Conservation (phyloP, 1,140 invertebrate species). For the Neoseiulus cucumeris region DNA sequence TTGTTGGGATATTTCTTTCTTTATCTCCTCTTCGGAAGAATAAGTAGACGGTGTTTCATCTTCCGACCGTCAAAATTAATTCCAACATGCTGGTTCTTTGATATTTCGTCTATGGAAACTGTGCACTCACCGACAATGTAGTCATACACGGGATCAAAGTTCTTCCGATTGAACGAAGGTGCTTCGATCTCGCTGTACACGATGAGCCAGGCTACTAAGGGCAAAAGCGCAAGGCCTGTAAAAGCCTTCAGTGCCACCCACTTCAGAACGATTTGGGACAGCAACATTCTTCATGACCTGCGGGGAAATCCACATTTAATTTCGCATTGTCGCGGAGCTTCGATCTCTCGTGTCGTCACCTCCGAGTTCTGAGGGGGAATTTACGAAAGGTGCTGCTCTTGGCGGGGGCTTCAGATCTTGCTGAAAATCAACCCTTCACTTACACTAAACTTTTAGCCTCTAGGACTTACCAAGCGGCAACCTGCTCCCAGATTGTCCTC, state of each 20-base stretch:
- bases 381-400: too few species aligned
- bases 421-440: too few species aligned
- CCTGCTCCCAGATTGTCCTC: too few species aligned
- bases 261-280: background rate
- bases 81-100: background rate
- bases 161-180: background rate
- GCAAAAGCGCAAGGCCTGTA: background rate
- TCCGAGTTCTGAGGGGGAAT: too few species aligned
- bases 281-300: background rate
- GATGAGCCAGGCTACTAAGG: background rate
- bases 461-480: too few species aligned
- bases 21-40: background rate
- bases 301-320: too few species aligned
- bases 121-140: slow-evolving; percentile 21
- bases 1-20: background rate
- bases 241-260: background rate
- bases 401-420: too few species aligned
- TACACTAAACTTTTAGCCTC: too few species aligned
- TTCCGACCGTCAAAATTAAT: background rate
- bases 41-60: background rate
- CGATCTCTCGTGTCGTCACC: too few species aligned
- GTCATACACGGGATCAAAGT: slow-evolving; percentile 19
- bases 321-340: too few species aligned
- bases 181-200: background rate
- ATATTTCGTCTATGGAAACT: background rate